A percentile compares a stretch with the other conserved stretches of the same genome.
phyloP scores from a whole-genome alignment of 2,797 vertebrate species.

The Echeneis naucrates region DNA sequence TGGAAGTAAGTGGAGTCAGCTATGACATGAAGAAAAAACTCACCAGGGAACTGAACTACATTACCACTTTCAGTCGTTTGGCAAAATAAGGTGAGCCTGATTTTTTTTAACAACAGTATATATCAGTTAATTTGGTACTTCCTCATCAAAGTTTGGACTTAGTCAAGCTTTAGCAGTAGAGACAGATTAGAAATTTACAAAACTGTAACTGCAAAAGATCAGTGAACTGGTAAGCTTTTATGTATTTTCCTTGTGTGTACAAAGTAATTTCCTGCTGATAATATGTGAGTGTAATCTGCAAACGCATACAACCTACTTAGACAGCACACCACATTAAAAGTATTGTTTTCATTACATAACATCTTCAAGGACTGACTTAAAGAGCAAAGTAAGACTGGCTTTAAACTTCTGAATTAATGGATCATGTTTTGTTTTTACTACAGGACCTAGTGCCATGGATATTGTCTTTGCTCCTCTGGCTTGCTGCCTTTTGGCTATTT shows the following conservation, averaged over 20 bases:
- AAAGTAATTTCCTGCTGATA: constrained; percentile 1
- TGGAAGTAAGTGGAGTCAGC: constrained; percentile 57
- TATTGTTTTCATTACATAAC: background rate
- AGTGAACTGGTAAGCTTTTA: background rate
- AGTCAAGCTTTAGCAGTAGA: background rate
- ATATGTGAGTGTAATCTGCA: background rate
- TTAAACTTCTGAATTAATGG: background rate
- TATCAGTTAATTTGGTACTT: background rate
- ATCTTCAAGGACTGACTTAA: background rate
- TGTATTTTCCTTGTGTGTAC: background rate
- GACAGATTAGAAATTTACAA: constrained; percentile 6
- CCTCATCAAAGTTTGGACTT: constrained; percentile 1
- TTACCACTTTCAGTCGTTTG: constrained; percentile 49
- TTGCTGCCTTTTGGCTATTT: constrained; percentile 56
- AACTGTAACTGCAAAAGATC: background rate
- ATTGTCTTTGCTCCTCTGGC: constrained; percentile 22
- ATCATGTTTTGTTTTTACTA: constrained; percentile 23
- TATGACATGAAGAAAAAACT: constrained; percentile 42
- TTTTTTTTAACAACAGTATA: constrained; percentile 5
- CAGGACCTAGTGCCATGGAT: constrained; percentile 55
- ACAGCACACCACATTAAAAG: background rate
- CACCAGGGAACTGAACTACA: constrained; percentile 26
- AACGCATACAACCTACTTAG: background rate
- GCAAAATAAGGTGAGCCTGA: constrained; percentile 67
- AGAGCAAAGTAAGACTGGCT: background rate